Evolutionary conservation across 2,113 vertebrate species (phyloP).

Genomic region (Solenodon paradoxus): DNA sequence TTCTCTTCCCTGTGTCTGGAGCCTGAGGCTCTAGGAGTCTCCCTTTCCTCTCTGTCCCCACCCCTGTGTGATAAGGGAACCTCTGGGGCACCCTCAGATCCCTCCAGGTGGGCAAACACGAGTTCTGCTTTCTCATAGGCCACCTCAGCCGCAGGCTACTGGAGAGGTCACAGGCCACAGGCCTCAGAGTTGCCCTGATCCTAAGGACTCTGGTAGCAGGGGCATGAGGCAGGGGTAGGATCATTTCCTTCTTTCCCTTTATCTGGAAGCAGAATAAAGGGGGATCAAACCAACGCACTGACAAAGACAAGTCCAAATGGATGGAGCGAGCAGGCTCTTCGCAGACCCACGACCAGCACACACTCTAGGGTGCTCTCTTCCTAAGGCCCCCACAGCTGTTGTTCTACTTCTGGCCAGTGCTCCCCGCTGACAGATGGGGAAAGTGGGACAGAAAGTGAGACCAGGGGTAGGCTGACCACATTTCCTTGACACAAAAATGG

Average conservation of each 20-base stretch:
- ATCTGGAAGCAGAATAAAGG: background rate
- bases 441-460: background rate
- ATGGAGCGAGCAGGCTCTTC: background rate
- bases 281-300: background rate
- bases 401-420: background rate
- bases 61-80: background rate
- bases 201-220: background rate
- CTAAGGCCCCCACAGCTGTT: background rate
- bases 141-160: background rate
- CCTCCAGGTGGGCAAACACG: too few species aligned
- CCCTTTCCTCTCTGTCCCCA: background rate
- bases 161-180: background rate
- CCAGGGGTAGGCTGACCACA: too few species aligned
- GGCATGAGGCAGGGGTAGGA: background rate
- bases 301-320: background rate
- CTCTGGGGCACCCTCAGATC: background rate
- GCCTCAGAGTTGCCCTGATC: background rate
- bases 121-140: background rate
- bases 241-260: background rate
- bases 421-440: background rate
- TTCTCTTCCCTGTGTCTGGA: background rate
- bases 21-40: background rate
- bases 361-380: background rate
- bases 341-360: background rate
- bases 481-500: too few species aligned